A percentile compares a stretch with the other conserved stretches of the same genome.
Evolutionary conservation across 1,140 invertebrate genomes (phyloP).

Genomic region (Planococcus citri): DNA sequence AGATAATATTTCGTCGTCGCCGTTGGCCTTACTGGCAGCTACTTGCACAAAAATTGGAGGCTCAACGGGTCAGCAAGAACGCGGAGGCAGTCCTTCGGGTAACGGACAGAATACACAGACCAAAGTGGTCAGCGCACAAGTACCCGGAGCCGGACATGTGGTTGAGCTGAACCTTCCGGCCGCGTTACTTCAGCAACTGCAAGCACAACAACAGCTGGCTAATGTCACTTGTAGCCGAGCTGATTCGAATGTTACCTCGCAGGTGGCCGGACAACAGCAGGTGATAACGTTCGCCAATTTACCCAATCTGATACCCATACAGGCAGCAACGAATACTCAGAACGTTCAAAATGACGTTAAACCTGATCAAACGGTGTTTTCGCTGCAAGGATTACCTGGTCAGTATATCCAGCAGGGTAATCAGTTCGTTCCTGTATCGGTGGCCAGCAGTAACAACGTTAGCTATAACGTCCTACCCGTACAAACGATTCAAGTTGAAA

Average conservation of each 20-base stretch:
- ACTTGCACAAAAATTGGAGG: not conserved
- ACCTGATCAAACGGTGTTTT: conserved; percentile 32
- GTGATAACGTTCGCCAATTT: not conserved
- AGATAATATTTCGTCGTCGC: not conserved
- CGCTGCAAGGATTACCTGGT: conserved; percentile 41
- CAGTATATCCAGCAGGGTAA: conserved; percentile 40
- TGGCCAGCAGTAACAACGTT: not conserved
- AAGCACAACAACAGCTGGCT: not conserved
- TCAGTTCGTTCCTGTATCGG: conserved; percentile 14
- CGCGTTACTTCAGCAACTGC: not conserved
- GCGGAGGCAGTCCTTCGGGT: not conserved
- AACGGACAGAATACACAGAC: not conserved
- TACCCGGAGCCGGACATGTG: not conserved
- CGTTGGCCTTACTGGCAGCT: not conserved
- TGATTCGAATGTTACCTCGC: not conserved
- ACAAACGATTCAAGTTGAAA: conserved; percentile 8
- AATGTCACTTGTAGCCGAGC: not conserved
- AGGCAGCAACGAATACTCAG: not conserved
- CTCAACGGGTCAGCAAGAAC: not conserved
- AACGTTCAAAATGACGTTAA: conserved; percentile 1
- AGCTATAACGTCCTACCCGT: conserved; percentile 3
- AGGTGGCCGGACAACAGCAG: not conserved
- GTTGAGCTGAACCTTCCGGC: not conserved
- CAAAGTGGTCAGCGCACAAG: not conserved
- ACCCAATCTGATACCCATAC: not conserved